phyloP scores from a whole-genome alignment of 1,140 invertebrate genomes.

The Listronotus bonariensis region DNA sequence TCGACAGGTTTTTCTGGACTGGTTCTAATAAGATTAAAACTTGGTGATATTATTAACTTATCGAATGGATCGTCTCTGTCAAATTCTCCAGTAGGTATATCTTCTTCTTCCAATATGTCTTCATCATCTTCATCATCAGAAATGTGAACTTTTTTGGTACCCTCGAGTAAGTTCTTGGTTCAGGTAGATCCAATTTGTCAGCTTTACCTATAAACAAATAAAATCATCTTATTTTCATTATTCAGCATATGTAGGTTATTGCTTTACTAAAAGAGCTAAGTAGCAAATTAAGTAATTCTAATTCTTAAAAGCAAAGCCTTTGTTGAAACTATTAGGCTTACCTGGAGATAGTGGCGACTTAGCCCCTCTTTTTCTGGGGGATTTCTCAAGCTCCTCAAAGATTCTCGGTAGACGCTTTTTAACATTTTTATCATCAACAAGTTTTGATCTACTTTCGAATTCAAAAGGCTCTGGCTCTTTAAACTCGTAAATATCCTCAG shows the following conservation, averaged over 20 bases:
- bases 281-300: no score
- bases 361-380: conserved; percentile 43
- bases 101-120: conserved; percentile 36
- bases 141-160: conserved; percentile 43
- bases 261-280: no score
- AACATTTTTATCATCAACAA: conserved; percentile 58
- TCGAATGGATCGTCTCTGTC: conserved; percentile 57
- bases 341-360: conserved; percentile 24
- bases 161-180: conserved; percentile 25
- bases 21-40: conserved; percentile 47
- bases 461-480: conserved; percentile 87
- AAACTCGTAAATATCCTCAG: conserved; percentile 84
- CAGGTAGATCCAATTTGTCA: conserved; percentile 22
- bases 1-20: conserved; percentile 28
- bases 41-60: conserved; percentile 58
- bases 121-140: conserved; percentile 41
- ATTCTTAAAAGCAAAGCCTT: no score
- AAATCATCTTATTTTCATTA: no score
- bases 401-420: conserved; percentile 63
- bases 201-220: conserved; percentile 13
- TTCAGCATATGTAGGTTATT: no score
- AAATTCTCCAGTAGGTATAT: not conserved
- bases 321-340: not conserved
- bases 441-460: conserved; percentile 67
- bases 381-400: conserved; percentile 61